These are phyloP conservation scores for Drepanosiphum platanoidis DNA, from an alignment of 2,888 invertebrate genomes.

Conservation along the genomic window DNA sequence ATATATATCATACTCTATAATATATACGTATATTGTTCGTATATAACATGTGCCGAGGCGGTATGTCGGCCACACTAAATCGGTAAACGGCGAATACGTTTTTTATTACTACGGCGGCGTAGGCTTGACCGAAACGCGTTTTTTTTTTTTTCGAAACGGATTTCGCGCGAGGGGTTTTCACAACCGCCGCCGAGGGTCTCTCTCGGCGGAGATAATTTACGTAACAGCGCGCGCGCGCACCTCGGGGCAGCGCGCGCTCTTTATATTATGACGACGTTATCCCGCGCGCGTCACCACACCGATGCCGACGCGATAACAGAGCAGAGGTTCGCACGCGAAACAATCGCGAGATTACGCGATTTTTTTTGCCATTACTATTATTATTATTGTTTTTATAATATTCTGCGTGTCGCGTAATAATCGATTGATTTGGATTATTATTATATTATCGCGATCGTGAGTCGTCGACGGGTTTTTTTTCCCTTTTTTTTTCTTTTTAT, in stretches of 20 bases:
- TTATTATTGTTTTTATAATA: slow-evolving; percentile 31
- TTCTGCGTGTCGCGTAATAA: slow-evolving; percentile 42
- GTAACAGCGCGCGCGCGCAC: too few species aligned
- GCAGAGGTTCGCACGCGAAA: slow-evolving; percentile 15
- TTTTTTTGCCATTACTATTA: slow-evolving; percentile 22
- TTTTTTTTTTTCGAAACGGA: neutral
- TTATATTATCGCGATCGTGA: neutral
- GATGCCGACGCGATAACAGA: neutral
- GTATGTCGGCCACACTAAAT: too few species aligned
- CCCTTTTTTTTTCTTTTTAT: slow-evolving; percentile 25
- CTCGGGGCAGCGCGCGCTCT: neutral
- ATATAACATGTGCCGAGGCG: too few species aligned
- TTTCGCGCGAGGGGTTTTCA: neutral
- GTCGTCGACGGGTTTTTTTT: neutral
- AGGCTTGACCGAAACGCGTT: slow-evolving; percentile 9
- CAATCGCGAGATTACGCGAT: slow-evolving; percentile 29
- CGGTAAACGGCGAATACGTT: too few species aligned
- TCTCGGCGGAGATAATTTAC: neutral
- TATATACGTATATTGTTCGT: neutral
- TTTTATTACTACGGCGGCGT: neutral
- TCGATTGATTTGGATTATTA: slow-evolving; percentile 42
- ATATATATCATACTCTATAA: neutral
- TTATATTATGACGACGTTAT: neutral
- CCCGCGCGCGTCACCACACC: too few species aligned
- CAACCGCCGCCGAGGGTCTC: neutral